A percentile compares a stretch with the other conserved stretches of the same genome.
These are phyloP conservation scores for Ptilonorhynchus violaceus DNA, from an alignment of 2,113 vertebrate genomes.

Conservation along the genomic window DNA sequence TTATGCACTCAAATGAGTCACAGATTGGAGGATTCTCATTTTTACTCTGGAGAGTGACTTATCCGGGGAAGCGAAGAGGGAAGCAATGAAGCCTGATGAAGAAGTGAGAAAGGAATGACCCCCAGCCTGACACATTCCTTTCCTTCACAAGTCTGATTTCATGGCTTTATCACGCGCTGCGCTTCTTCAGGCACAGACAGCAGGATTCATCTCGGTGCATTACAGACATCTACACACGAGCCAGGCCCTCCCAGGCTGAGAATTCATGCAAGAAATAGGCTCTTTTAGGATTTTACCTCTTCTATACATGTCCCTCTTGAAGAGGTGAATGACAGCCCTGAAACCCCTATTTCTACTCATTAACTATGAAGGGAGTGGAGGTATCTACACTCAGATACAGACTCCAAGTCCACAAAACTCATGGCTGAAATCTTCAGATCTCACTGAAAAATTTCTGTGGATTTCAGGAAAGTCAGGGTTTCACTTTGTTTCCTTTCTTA, in stretches of 20 bases:
- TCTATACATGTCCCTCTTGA: neutral
- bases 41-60: neutral
- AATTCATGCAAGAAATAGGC: neutral
- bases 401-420: neutral
- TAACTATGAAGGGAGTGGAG: neutral
- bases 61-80: neutral
- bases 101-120: neutral
- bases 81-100: neutral
- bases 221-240: neutral
- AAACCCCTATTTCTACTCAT: neutral
- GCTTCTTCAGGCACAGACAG: neutral
- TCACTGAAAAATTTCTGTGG: neutral
- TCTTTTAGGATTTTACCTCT: neutral
- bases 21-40: neutral
- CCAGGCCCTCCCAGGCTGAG: neutral
- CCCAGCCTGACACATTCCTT: neutral
- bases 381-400: neutral
- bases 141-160: neutral
- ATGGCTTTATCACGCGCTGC: neutral
- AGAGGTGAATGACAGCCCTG: neutral
- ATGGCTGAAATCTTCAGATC: neutral
- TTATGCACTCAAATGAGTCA: neutral
- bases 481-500: neutral
- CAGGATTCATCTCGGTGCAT: neutral
- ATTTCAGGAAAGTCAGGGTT: neutral